Percentiles rank a stretch among this genome's conserved stretches.
Conservation (phyloP, 2,888 invertebrate species). For the Prosopocoilus inquinatus region DNA sequence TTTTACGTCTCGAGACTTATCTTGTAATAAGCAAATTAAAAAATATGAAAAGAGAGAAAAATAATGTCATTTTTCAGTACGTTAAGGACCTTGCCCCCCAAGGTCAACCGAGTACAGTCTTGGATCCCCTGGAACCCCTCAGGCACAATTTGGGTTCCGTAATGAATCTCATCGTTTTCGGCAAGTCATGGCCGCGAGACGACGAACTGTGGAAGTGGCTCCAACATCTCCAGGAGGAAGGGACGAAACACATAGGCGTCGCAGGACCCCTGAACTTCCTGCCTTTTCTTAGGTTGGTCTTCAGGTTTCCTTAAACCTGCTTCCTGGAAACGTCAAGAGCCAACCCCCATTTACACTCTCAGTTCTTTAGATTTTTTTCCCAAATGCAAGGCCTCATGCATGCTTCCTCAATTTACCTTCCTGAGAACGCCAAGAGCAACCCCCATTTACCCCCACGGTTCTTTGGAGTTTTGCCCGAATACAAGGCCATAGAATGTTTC, state of each 20-base stretch:
- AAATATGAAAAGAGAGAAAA: background rate
- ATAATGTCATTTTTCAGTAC: conserved; percentile 19
- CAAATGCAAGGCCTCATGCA: too few relatives aligned
- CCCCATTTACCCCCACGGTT: too few relatives aligned
- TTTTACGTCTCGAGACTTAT: too few relatives aligned
- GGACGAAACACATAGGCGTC: conserved; percentile 78
- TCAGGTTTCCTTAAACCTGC: background rate
- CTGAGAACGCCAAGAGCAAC: too few relatives aligned
- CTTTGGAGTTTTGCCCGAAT: too few relatives aligned
- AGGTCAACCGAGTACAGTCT: conserved; percentile 20
- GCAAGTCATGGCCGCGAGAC: conserved; percentile 64
- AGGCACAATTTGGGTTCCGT: conserved; percentile 76
- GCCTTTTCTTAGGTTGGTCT: conserved; percentile 68
- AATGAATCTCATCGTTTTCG: conserved; percentile 76
- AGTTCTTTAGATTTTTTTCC: too few relatives aligned
- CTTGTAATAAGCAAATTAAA: too few relatives aligned
- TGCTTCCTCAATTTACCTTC: background rate
- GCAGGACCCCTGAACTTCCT: conserved; percentile 83
- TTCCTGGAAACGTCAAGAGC: too few relatives aligned
- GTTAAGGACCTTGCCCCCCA: conserved; percentile 20
- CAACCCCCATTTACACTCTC: too few relatives aligned
- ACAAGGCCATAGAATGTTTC: too few relatives aligned
- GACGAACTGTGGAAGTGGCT: conserved; percentile 77
- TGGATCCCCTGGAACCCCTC: conserved; percentile 58
- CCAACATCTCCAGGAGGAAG: conserved; percentile 76